Base-by-base conservation (phyloP, 2,797 vertebrate genomes). In the Bryconaethiops microstoma region DNA sequence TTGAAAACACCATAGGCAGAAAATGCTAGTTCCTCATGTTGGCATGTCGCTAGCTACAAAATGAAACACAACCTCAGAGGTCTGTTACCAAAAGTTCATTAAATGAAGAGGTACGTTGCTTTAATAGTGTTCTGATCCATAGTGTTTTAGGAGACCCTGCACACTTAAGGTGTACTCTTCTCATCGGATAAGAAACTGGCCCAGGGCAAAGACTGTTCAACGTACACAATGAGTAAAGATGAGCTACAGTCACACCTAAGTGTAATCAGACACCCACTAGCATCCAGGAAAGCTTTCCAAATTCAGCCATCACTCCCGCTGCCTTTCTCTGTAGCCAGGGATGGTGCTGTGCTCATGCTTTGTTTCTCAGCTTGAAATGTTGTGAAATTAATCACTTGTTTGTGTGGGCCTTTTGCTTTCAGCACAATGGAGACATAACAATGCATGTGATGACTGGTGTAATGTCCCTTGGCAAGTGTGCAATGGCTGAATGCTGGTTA, bases 301-400 rank as follows among this genome's bases (percentile, higher is more conserved):
- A 72, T 52, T 54, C 52, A 73, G 60, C 35, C 21, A 59, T 45
- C 64, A 67, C 64, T 35, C 10, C 60, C 23, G 19, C 52, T 74
- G 35, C 42, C 57, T 62, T 55, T 69, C 7, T 65, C 59, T 72
- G 65, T 21, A 76, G 35, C 67, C 48, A 59, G 40, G 29, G 42
- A 76, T 19, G 6, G 17, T 42, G 54, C 52, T 64, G 75, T 29
- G 52, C 39, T 59, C 42, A 67, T 45, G 50, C 74, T 77, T 73
- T 73, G 50, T 73, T 77, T 82, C 40, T 57, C 69, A 59, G 69
- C 42, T 42, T 1, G 48, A 59, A 60, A 25, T 57, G 39, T 59
- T 73, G 40, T 67, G 25, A 25, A 71, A 82, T 77, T 23, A 76
- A 74, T 80, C 72, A 81, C 57, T 76, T 70, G 65, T 70, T 76